These are phyloP conservation scores for Irena cyanogastra DNA, from an alignment of 2,113 vertebrate species.

Conservation along the genomic window DNA sequence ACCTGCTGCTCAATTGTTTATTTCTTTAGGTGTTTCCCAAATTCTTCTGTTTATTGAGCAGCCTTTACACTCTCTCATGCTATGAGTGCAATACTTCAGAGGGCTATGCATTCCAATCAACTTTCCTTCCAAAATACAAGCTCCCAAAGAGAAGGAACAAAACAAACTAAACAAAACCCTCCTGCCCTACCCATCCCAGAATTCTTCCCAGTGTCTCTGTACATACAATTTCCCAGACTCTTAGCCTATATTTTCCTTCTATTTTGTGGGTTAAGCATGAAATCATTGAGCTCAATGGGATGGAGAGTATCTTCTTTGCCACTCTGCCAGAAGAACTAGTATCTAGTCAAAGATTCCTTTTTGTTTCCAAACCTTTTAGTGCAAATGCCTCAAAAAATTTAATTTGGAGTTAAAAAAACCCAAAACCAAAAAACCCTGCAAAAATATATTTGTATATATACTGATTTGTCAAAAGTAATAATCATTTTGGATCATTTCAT, in stretches of 20 bases:
- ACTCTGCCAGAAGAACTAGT: not conserved
- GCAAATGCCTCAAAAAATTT: not conserved
- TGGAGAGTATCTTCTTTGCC: not conserved
- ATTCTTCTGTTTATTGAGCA: not conserved
- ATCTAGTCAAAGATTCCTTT: not conserved
- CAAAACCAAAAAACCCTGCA: not conserved
- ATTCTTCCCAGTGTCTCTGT: not conserved
- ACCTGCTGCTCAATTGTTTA: not conserved
- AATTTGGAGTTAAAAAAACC: not conserved
- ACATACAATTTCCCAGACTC: not conserved
- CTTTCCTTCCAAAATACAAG: not conserved
- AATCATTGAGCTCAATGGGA: not conserved
- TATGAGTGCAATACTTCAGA: not conserved
- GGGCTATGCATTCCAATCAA: not conserved
- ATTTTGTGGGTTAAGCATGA: not conserved
- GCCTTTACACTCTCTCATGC: not conserved
- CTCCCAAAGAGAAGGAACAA: not conserved
- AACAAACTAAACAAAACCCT: not conserved
- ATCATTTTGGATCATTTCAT: not conserved
- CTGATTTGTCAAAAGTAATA: not conserved
- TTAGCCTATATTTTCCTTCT: not conserved
- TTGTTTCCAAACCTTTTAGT: not conserved
- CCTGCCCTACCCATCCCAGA: not conserved
- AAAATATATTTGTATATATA: not conserved
- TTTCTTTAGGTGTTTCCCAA: not conserved